These are phyloP conservation scores for Biston stratarius DNA, from an alignment of 2,888 invertebrate genomes.

Conservation along the genomic window DNA sequence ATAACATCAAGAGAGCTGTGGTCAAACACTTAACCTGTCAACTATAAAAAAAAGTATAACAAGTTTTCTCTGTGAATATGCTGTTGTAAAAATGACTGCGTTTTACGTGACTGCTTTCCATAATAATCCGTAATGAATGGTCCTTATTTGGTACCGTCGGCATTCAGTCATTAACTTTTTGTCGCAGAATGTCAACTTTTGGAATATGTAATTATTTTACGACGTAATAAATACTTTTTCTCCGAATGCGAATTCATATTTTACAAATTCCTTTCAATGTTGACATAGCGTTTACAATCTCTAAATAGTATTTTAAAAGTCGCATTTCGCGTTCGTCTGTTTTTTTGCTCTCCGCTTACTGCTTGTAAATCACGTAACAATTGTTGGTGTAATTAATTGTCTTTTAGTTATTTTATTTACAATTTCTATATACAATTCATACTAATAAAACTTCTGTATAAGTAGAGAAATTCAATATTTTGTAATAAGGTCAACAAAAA, in stretches of 20 bases:
- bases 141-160: constrained; percentile 30
- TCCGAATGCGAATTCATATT: not conserved
- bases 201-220: constrained; percentile 5
- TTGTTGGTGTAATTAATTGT: too few relatives aligned
- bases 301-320: too few relatives aligned
- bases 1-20: too few relatives aligned
- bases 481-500: too few relatives aligned
- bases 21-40: too few relatives aligned
- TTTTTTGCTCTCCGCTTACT: not conserved
- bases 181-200: constrained; percentile 16
- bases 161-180: constrained; percentile 29
- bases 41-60: not conserved
- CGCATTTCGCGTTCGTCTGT: not conserved
- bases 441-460: too few relatives aligned
- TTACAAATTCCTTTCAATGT: not conserved
- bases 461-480: too few relatives aligned
- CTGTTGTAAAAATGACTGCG: constrained; percentile 21
- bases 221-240: constrained; percentile 5
- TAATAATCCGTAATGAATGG: constrained; percentile 37
- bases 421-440: too few relatives aligned
- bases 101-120: constrained; percentile 28
- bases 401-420: too few relatives aligned
- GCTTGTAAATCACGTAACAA: not conserved
- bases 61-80: constrained; percentile 22
- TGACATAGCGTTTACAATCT: too few relatives aligned